Percentiles rank a stretch among this genome's conserved stretches.
Evolutionary conservation across 2,113 vertebrate genomes (phyloP).

Genomic region (Amphiprion percula): DNA sequence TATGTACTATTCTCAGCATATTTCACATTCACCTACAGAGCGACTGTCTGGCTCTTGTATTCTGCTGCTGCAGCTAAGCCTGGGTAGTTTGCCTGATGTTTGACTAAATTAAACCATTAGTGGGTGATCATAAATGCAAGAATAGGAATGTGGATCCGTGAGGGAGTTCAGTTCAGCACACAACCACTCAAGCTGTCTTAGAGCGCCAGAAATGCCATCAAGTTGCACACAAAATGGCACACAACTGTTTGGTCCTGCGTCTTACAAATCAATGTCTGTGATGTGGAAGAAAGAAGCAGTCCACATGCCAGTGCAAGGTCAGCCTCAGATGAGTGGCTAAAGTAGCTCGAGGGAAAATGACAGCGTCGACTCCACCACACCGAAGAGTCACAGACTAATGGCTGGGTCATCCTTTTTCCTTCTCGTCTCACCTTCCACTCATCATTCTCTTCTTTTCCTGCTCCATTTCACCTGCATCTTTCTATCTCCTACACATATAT

Average conservation of each 20-base stretch:
- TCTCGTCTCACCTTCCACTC: conserved; percentile 17
- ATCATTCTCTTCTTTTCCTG: conserved; percentile 14
- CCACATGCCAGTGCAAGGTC: conserved; percentile 65
- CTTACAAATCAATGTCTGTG: conserved; percentile 44
- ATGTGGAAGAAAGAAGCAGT: conserved; percentile 61
- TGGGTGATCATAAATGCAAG: conserved; percentile 12
- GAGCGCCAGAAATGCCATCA: conserved; percentile 20
- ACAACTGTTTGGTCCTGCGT: conserved; percentile 31
- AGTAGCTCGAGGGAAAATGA: conserved; percentile 63
- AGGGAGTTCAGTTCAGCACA: neutral
- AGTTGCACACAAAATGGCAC: conserved; percentile 28
- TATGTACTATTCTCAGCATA: conserved; percentile 14
- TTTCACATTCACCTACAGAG: conserved; percentile 30
- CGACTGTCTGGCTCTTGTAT: conserved; percentile 5
- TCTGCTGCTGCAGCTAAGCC: neutral
- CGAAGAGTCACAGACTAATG: conserved; percentile 63
- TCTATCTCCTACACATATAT: neutral
- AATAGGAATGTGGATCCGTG: neutral
- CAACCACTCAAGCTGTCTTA: neutral
- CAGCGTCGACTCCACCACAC: conserved; percentile 42
- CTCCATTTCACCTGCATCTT: neutral
- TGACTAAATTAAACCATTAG: conserved; percentile 19
- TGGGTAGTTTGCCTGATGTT: conserved; percentile 1
- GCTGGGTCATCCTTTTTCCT: conserved; percentile 45
- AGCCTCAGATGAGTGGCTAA: conserved; percentile 68